phyloP scores from a whole-genome alignment of 64 coral and sea anemone genomes.

The Acropora tenuis region DNA sequence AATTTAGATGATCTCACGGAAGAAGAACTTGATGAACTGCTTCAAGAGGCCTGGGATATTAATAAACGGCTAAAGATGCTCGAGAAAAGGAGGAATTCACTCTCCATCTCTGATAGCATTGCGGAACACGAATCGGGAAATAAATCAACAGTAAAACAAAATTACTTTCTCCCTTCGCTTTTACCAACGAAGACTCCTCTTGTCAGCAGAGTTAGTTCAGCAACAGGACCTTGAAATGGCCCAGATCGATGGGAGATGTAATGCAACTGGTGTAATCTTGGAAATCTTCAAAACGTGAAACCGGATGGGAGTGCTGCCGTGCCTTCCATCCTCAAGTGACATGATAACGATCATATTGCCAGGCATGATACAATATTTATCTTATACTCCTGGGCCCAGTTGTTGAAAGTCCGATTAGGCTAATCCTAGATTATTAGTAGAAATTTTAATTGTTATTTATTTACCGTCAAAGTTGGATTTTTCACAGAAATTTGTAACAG shows the following conservation, averaged over 20 bases:
- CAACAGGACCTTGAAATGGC: not conserved
- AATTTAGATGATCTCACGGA: slow-evolving; percentile 60
- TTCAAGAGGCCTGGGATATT: slow-evolving; percentile 54
- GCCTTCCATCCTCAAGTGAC: too few species aligned
- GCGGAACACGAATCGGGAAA: not conserved
- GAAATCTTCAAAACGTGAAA: not conserved
- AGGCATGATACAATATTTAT: too few species aligned
- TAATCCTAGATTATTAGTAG: too few species aligned
- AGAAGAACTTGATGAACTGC: slow-evolving; percentile 60
- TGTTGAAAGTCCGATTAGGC: too few species aligned
- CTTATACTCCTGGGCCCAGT: too few species aligned
- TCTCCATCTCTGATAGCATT: not conserved
- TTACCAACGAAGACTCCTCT: slow-evolving; percentile 21
- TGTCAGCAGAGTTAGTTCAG: not conserved
- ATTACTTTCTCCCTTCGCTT: slow-evolving; percentile 6
- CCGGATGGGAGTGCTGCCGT: not conserved
- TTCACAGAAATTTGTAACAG: too few species aligned
- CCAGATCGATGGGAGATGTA: not conserved
- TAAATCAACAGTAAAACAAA: not conserved
- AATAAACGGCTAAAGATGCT: slow-evolving; percentile 43
- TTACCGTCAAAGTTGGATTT: too few species aligned
- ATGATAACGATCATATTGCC: too few species aligned
- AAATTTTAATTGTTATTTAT: too few species aligned
- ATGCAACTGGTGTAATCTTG: not conserved
- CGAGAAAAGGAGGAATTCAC: not conserved